These are phyloP conservation scores for Maconellicoccus hirsutus DNA, from an alignment of 1,140 invertebrate species.

Conservation along the genomic window DNA sequence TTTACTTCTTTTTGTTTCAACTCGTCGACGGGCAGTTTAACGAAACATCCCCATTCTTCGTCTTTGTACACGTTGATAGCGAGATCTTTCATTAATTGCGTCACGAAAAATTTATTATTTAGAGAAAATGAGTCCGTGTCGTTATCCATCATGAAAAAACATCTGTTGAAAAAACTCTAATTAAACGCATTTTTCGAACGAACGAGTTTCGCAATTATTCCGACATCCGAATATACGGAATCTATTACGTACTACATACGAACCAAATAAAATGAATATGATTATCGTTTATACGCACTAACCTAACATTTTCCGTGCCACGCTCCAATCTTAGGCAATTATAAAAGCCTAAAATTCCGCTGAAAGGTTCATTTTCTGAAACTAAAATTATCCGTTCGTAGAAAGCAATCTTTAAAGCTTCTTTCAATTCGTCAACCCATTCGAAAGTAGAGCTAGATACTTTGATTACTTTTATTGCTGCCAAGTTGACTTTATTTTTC, in stretches of 20 bases:
- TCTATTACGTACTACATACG: too few relatives aligned
- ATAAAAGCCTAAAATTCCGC: constrained; percentile 10
- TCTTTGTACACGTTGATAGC: constrained; percentile 25
- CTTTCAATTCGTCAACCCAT: background rate
- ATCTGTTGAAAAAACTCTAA: background rate
- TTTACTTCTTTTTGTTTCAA: background rate
- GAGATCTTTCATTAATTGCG: constrained; percentile 24
- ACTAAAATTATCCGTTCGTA: background rate
- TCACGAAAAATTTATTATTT: constrained; percentile 10
- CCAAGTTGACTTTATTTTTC: background rate
- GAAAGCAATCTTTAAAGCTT: background rate
- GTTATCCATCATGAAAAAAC: constrained; percentile 50
- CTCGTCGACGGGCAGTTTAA: background rate
- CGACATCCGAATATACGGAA: too few relatives aligned
- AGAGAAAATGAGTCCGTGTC: constrained; percentile 38
- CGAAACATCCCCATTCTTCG: constrained; percentile 23
- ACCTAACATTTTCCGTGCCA: background rate
- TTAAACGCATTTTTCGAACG: too few relatives aligned
- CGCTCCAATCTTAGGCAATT: background rate
- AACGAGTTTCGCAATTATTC: too few relatives aligned
- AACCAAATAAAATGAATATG: too few relatives aligned
- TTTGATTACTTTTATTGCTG: background rate
- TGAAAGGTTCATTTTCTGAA: background rate
- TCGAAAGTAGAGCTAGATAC: background rate
- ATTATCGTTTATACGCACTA: background rate